A percentile compares a stretch with the other conserved stretches of the same genome.
Conservation (phyloP, 2,888 invertebrate species). For the Phalera bucephala region DNA sequence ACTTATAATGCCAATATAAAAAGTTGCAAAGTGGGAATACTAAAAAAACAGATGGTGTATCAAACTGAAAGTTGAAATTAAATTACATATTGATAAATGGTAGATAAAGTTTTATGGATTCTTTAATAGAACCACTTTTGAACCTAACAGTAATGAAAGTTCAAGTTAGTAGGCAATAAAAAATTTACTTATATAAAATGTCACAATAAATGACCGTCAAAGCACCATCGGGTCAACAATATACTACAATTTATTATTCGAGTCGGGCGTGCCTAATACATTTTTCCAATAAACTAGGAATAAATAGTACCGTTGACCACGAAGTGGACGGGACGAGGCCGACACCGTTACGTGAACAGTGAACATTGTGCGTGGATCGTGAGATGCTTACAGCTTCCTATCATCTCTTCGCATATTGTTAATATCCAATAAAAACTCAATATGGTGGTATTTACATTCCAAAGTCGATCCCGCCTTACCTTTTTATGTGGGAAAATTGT, state of each 20-base stretch:
- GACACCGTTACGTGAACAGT: slow-evolving; percentile 59
- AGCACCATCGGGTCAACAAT: slow-evolving; percentile 35
- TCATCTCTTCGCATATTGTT: slow-evolving; percentile 53
- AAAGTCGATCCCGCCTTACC: no score
- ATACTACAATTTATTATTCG: slow-evolving; percentile 56
- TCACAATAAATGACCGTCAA: background rate
- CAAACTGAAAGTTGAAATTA: no score
- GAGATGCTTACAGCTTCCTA: slow-evolving; percentile 52
- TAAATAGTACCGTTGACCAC: slow-evolving; percentile 62
- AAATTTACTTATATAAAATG: background rate
- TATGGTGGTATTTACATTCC: background rate
- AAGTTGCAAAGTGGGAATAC: no score
- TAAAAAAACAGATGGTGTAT: no score
- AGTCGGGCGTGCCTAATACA: slow-evolving; percentile 46
- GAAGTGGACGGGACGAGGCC: slow-evolving; percentile 49
- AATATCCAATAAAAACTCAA: slow-evolving; percentile 11
- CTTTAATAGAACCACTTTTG: no score
- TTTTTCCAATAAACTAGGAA: slow-evolving; percentile 62
- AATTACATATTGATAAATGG: no score
- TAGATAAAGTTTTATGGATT: no score
- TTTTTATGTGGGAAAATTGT: no score
- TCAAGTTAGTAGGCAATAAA: background rate
- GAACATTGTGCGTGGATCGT: slow-evolving; percentile 63
- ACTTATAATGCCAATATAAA: no score
- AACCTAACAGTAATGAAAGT: no score